A percentile compares a stretch with the other conserved stretches of the same genome.
Conservation (phyloP, 2,888 invertebrate species). For the Clistopyga incitator region DNA sequence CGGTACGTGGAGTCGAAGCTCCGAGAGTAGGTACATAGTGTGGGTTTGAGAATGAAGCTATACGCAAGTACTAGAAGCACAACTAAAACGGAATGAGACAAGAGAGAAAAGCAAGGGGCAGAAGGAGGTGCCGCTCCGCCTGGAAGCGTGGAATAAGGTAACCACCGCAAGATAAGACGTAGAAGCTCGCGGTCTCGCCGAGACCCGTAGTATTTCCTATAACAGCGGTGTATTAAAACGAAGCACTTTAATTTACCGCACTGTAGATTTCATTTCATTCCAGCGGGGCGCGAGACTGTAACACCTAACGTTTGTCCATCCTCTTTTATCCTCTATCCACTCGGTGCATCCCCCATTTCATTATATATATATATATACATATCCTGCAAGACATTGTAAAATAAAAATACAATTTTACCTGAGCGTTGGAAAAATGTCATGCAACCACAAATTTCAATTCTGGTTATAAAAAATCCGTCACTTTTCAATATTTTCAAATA, state of each 20-base stretch:
- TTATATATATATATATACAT: conserved; percentile 4
- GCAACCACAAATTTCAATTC: neutral
- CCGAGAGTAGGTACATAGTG: conserved; percentile 51
- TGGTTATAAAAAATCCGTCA: no score
- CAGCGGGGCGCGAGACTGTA: conserved; percentile 68
- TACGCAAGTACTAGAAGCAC: conserved; percentile 22
- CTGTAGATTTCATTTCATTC: conserved; percentile 82
- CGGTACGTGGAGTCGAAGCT: conserved; percentile 14
- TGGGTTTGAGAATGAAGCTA: conserved; percentile 46
- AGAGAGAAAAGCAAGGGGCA: conserved; percentile 32
- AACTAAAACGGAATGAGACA: conserved; percentile 44
- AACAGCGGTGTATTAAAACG: conserved; percentile 81
- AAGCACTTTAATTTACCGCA: conserved; percentile 83
- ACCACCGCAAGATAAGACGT: conserved; percentile 56
- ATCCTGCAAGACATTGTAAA: conserved; percentile 12
- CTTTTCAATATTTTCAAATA: no score
- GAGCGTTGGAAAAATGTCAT: neutral
- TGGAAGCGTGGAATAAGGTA: conserved; percentile 47
- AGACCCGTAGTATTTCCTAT: conserved; percentile 80
- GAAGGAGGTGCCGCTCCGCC: conserved; percentile 14
- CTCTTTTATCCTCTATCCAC: conserved; percentile 41
- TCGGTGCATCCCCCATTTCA: conserved; percentile 41
- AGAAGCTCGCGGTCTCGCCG: conserved; percentile 40
- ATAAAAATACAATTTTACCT: conserved; percentile 15
- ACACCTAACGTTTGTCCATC: conserved; percentile 25